Percentiles rank a stretch among this genome's conserved stretches.
Evolutionary conservation across 2,113 vertebrate genomes (phyloP).

Genomic region (Neogale vison): DNA sequence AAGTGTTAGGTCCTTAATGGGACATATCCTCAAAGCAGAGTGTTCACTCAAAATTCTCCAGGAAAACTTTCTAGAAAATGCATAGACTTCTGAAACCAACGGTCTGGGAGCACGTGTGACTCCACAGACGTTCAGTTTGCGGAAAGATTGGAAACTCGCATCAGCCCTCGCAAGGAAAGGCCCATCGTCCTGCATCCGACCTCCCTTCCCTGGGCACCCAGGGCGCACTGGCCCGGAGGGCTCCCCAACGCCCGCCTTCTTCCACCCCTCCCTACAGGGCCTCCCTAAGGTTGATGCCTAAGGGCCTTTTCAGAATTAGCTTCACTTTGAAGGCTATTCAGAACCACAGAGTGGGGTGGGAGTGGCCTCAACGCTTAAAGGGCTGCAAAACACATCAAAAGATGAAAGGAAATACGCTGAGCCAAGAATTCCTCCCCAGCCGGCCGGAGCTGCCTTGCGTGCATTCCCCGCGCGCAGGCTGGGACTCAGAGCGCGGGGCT

Average conservation of each 20-base stretch:
- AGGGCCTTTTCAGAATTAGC: background rate
- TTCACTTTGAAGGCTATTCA: constrained; percentile 38
- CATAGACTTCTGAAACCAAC: background rate
- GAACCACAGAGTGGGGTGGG: background rate
- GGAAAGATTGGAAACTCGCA: background rate
- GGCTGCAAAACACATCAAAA: constrained; percentile 50
- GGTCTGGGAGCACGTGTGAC: background rate
- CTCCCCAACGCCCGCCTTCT: background rate
- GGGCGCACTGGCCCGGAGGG: accelerated
- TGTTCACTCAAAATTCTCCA: background rate
- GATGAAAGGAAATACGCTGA: background rate
- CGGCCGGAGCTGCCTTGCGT: background rate
- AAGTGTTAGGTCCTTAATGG: background rate
- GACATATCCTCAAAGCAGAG: background rate
- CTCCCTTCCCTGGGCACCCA: background rate
- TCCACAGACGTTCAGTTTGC: background rate
- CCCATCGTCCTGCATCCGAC: background rate
- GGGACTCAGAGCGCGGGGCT: background rate
- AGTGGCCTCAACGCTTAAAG: background rate
- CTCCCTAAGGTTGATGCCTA: background rate
- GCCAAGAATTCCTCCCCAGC: background rate
- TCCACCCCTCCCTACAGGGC: background rate
- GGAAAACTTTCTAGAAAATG: background rate
- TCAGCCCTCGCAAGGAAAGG: background rate
- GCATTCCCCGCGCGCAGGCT: background rate